These are phyloP conservation scores for Pardosa pseudoannulata DNA, from an alignment of 2,888 invertebrate genomes.

Conservation along the genomic window DNA sequence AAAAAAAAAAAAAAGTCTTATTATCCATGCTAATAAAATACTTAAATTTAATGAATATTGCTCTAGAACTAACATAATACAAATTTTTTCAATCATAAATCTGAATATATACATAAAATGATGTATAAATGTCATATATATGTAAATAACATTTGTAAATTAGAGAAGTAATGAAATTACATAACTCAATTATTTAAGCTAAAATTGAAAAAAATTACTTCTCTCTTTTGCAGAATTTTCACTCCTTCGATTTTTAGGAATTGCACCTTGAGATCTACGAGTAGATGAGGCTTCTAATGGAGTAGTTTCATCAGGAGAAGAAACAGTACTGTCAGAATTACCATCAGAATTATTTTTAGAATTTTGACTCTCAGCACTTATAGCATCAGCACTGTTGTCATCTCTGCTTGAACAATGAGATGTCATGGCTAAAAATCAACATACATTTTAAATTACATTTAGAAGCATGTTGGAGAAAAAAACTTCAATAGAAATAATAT, in stretches of 20 bases:
- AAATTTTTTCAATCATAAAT: too few relatives aligned
- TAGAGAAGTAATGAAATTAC: too few relatives aligned
- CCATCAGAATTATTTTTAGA: constrained; percentile 67
- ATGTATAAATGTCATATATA: too few relatives aligned
- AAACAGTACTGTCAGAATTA: constrained; percentile 72
- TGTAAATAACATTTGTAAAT: too few relatives aligned
- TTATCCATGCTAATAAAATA: too few relatives aligned
- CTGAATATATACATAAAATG: too few relatives aligned
- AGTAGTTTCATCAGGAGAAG: constrained; percentile 73
- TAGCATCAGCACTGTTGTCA: constrained; percentile 27
- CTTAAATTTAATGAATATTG: too few relatives aligned
- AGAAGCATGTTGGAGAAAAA: too few relatives aligned
- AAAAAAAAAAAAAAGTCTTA: too few relatives aligned
- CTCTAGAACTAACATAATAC: too few relatives aligned
- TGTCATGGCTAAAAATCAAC: constrained; percentile 38
- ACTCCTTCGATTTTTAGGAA: constrained; percentile 72
- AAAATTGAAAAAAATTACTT: constrained; percentile 38
- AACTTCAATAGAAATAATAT: neutral
- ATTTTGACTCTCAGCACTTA: constrained; percentile 50
- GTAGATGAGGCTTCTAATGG: constrained; percentile 69
- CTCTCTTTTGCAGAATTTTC: constrained; percentile 46
- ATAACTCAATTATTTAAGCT: too few relatives aligned
- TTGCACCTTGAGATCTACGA: constrained; percentile 73
- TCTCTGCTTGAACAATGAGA: constrained; percentile 39
- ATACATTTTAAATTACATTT: too few relatives aligned